Percentiles rank a stretch among this genome's conserved stretches.
Conservation (phyloP, 2,888 invertebrate species). For the Imbricaverruca yamaguchii region DNA sequence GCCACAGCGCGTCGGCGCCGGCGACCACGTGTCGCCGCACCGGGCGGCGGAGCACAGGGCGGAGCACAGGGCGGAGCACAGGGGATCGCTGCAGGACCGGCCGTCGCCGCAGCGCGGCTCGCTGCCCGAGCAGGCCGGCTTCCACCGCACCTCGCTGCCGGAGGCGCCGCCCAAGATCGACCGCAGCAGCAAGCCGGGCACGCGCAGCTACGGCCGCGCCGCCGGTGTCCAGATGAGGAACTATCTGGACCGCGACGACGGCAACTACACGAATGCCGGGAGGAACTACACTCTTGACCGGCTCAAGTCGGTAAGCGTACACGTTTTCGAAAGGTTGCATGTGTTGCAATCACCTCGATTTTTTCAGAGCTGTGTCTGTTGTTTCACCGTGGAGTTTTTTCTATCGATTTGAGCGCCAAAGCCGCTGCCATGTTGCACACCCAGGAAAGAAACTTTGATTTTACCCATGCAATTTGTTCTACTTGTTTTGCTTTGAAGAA, state of each 20-base stretch:
- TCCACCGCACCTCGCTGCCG: neutral
- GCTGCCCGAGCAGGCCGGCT: neutral
- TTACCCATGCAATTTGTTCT: too few species aligned
- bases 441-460: too few species aligned
- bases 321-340: too few species aligned
- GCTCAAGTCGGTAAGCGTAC: neutral
- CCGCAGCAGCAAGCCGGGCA: constrained; percentile 25
- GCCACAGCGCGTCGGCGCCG: neutral
- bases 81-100: neutral
- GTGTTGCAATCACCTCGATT: too few species aligned
- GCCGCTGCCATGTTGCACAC: too few species aligned
- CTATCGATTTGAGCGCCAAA: too few species aligned
- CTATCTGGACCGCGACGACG: constrained; percentile 28
- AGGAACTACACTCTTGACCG: constrained; percentile 26
- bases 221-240: constrained; percentile 27
- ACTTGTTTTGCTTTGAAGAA: too few species aligned
- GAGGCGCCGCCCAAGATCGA: constrained; percentile 25
- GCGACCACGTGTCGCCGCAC: neutral
- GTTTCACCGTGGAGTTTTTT: too few species aligned
- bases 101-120: neutral
- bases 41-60: neutral
- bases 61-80: neutral
- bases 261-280: constrained; percentile 47
- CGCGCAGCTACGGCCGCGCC: constrained; percentile 18
- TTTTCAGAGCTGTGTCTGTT: too few species aligned